These are phyloP conservation scores for Antigone vipio DNA, from an alignment of 2,113 vertebrate genomes.

Conservation along the genomic window DNA sequence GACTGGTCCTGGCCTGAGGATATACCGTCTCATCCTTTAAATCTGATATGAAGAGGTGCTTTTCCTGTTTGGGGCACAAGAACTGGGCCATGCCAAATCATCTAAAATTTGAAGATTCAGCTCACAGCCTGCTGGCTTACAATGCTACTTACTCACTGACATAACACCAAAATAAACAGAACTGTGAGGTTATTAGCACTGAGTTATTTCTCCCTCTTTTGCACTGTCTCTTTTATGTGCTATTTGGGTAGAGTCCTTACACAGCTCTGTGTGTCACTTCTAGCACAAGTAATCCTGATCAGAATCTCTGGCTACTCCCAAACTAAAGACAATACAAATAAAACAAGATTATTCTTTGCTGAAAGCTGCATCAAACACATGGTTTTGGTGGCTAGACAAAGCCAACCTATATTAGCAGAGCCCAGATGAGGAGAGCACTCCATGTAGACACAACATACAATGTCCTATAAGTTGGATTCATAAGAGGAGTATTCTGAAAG, in stretches of 20 bases:
- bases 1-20: background rate
- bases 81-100: background rate
- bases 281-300: background rate
- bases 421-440: background rate
- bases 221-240: background rate
- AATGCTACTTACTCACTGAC: background rate
- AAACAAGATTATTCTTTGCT: background rate
- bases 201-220: background rate
- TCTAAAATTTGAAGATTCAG: background rate
- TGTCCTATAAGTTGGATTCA: background rate
- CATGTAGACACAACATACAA: background rate
- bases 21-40: background rate
- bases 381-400: fast-evolving
- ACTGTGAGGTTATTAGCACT: background rate
- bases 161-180: background rate
- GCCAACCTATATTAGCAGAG: background rate
- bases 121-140: background rate
- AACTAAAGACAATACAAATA: background rate
- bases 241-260: background rate
- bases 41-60: background rate
- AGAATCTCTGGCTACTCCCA: background rate
- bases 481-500: background rate
- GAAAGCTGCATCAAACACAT: background rate
- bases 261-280: background rate
- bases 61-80: background rate